These are phyloP conservation scores for Xyliphius kryptos DNA, from an alignment of 2,113 vertebrate species.

Conservation along the genomic window DNA sequence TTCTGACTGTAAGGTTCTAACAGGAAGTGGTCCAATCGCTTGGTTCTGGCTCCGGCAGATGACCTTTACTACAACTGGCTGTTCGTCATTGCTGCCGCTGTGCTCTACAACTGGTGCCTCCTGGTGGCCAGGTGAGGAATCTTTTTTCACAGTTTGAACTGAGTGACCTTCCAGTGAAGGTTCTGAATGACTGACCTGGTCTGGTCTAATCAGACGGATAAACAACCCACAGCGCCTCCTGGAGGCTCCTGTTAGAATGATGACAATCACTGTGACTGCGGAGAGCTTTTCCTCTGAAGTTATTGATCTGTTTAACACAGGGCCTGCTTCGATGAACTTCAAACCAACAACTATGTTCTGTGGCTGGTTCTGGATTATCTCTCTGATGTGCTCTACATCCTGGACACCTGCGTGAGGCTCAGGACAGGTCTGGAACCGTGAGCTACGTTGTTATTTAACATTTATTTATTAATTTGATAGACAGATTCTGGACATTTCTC, in stretches of 20 bases:
- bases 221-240: slow-evolving; percentile 9
- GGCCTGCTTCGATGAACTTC: slow-evolving; percentile 89
- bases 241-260: slow-evolving; percentile 27
- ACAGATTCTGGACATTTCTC: too few species aligned
- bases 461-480: too few species aligned
- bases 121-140: slow-evolving; percentile 78
- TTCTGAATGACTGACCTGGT: too few species aligned
- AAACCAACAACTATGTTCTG: slow-evolving; percentile 67
- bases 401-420: slow-evolving; percentile 77
- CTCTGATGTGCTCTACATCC: slow-evolving; percentile 79
- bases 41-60: slow-evolving; percentile 80
- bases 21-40: slow-evolving; percentile 68
- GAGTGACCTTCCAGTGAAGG: too few species aligned
- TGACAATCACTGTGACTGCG: slow-evolving; percentile 30
- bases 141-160: too few species aligned
- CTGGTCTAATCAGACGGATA: slow-evolving; percentile 1
- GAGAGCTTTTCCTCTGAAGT: background rate
- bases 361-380: slow-evolving; percentile 88
- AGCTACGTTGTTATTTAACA: too few species aligned
- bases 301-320: slow-evolving; percentile 55
- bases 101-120: slow-evolving; percentile 89
- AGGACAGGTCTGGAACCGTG: slow-evolving; percentile 77
- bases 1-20: background rate
- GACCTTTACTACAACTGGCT: slow-evolving; percentile 86
- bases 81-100: slow-evolving; percentile 75